Evolutionary conservation across 1,140 invertebrate species (phyloP), one percentile per base, ranked within the genome.

Genomic region (Drosophila lacteicornis): DNA sequence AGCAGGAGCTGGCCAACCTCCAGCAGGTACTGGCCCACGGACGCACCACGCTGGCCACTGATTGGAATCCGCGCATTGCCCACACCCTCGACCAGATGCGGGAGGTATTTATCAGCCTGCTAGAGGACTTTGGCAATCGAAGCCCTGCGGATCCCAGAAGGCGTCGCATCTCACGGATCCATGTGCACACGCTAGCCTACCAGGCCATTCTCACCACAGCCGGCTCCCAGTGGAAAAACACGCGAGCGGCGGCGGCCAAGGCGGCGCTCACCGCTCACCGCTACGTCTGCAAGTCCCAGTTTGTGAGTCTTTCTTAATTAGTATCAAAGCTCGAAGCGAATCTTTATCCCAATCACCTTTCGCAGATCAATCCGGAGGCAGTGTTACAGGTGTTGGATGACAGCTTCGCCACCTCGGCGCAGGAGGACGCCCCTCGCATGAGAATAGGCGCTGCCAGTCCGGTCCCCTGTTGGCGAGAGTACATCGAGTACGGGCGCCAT

Each of bases 181-280:
- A 98, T 83, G 96, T 98, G 4, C 97, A 98, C 82, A 98, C 97
- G 1, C 91, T 98, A 66, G 97, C 97, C 12, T 98, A 97, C 84
- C 97, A 98, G 93, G 96, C 96, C 4, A 97, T 98, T 73, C 92
- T 98, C 60, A 96, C 95, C 0, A 94, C 94, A 0, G 95, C 95
- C 90, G 70, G 69, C 17, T 91, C 86, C 12, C 70, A 94, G 2
- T 97, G 96, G 96, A 97, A 96, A 61, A 95, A 97, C 81, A 96
- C 96, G 0, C 95, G 95, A 79, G 95, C 95, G 38, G 97, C 97
- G 1, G 96, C 96, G 4, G 97, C 97, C 6, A 98, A 98, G 93
- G 97, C 97, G 3, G 96, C 97, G 1, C 92, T 98, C 1, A 97
- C 96, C 6, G 97, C 97, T 4, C 96, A 97, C 92, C 95, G 97